Evolutionary conservation across 2,113 vertebrate species (phyloP), one percentile per base, ranked within the genome.

Genomic region (Nettapus auritus): DNA sequence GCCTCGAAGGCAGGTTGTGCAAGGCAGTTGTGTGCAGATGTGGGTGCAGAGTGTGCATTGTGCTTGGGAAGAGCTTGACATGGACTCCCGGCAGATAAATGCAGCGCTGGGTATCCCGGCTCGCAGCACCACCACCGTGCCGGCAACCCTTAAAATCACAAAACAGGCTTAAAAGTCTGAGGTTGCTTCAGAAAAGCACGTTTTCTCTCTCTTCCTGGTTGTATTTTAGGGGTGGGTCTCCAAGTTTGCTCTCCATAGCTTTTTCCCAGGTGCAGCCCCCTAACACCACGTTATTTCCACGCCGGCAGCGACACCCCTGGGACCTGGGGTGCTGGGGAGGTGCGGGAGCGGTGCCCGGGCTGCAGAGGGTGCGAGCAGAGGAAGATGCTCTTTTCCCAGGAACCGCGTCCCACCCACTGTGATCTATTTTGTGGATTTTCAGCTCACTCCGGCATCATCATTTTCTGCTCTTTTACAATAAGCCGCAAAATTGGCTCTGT

Each of bases 371-470:
- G 67, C 1, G 0, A 67, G 87, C 68, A 68, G 29, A 93, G 82
- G 68, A 70, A 83, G 91, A 89, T 91, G 88, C 88, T 95, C 89
- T 94, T 96, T 94, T 90, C 75, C 91, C 56, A 31, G 83, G 91
- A 82, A 16, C 76, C 0, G 1, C 12, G 3, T 95, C 90, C 93
- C 80, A 87, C 93, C 90, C 86, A 34, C 86, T 85, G 93, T 25
- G 81, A 90, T 76, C 93, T 95, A 11, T 86, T 95, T 66, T 71
- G 93, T 90, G 92, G 81, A 84, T 90, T 89, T 86, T 36, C 16
- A 84, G 34, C 88, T 96, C 83, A 3, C 79, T 88, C 79, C 11
- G 11, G 82, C 88, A 93, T 86, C 82, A 69, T 91, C 64, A 1
- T 86, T 82, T 92, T 92, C 90, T 92, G 84, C 93, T 94, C 83